Percentiles rank a stretch among this genome's conserved stretches.
Evolutionary conservation across 2,113 vertebrate genomes (phyloP).

Genomic region (Riparia riparia): DNA sequence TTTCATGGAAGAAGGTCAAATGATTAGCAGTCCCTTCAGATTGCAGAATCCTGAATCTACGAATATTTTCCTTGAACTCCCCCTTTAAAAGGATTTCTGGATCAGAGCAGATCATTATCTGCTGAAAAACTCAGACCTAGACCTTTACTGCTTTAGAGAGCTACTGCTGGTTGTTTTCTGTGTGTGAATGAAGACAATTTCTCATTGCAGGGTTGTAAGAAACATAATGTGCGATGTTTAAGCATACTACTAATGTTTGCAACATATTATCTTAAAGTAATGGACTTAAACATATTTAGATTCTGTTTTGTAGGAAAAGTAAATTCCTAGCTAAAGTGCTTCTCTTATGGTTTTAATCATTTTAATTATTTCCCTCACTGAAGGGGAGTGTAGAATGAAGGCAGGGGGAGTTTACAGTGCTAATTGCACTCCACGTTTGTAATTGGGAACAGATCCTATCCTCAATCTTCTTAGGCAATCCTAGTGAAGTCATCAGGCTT

Average conservation of each 20-base stretch:
- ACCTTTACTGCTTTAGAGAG: neutral
- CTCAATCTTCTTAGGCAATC: slow-evolving; percentile 15
- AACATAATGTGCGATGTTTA: neutral
- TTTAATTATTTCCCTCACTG: slow-evolving; percentile 8
- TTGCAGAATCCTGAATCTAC: neutral
- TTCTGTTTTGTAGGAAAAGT: neutral
- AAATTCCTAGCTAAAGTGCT: neutral
- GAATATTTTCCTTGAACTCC: neutral
- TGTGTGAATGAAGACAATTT: neutral
- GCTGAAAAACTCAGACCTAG: neutral
- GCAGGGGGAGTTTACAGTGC: neutral
- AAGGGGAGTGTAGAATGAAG: neutral
- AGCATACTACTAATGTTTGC: neutral
- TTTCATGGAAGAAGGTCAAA: slow-evolving; percentile 13
- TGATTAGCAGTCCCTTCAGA: slow-evolving; percentile 21
- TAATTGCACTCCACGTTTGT: neutral
- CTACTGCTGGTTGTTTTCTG: neutral
- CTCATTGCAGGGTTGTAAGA: neutral
- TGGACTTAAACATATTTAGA: neutral
- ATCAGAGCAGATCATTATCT: slow-evolving; percentile 20
- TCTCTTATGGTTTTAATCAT: neutral
- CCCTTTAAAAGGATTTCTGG: slow-evolving; percentile 2
- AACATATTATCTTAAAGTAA: neutral
- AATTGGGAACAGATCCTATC: slow-evolving; percentile 22
- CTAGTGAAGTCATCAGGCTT: slow-evolving; percentile 38